Base-by-base conservation (phyloP, 2,888 invertebrate species). In the Ephialtes manifestator region DNA sequence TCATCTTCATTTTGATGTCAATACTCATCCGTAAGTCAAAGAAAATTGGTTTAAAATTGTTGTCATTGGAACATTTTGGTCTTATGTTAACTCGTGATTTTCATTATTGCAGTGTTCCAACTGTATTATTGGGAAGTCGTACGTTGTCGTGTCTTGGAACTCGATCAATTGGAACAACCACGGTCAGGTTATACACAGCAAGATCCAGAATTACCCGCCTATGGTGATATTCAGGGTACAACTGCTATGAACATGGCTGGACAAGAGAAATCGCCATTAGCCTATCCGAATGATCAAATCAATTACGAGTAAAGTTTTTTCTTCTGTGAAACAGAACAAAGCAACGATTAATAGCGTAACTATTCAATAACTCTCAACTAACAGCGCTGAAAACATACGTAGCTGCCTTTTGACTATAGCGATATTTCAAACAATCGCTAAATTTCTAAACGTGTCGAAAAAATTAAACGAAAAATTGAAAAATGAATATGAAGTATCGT, bases 101-200 rank as follows among this genome's bases (percentile, higher is more conserved):
- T 24, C 4, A n/a, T 72, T 24, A 15, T 58, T 58, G 24, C 72
- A 72, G 72, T 10, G 4, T 8, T 72, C 3, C 10, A n/a, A 0
- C n/a, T 72, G 8, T 72, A 58, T 24, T 55, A 20, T 58, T 72
- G 72, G 72, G 55, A 72, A 39, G 72, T 72, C n/a, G 43, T 72
- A 8, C 72, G 72, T n/a, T 72, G 72, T 43, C 72, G 72, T 4
- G 55, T 35, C 10, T 55, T 72, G 55, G 72, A 72, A 43, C 55
- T 72, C 10, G 72, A 72, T 20, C 43, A 43, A 1, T 8, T 67
- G 20, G 65, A 67, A 13, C 65, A 67, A 18, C 39, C 65, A 11
- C 18, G 15, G 20, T 20, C 43, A 4, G 20, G 39, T 1, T 20
- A 13, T 13, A 20, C 20, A 11, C 43, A 67, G 43, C 65, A 24